Conservation (phyloP, 2,888 invertebrate species). For the Pandemis corylana region DNA sequence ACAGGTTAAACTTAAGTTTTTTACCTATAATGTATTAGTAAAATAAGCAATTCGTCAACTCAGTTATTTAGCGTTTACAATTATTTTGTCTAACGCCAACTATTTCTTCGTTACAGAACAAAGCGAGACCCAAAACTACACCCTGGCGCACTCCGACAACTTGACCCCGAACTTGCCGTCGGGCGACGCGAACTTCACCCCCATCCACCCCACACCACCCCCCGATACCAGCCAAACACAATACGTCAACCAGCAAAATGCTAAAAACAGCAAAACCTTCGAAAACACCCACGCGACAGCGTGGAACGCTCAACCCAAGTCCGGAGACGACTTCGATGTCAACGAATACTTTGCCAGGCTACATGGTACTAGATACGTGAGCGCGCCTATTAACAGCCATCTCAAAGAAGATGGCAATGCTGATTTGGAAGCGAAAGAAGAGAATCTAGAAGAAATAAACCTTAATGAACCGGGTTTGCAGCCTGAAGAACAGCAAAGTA, state of each 20-base stretch:
- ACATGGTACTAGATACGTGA: constrained; percentile 77
- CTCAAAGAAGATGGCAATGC: constrained; percentile 79
- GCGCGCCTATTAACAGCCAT: constrained; percentile 71
- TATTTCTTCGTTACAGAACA: constrained; percentile 69
- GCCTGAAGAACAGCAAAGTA: constrained; percentile 63
- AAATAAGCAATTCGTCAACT: no score
- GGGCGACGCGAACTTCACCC: constrained; percentile 31
- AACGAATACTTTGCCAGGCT: constrained; percentile 79
- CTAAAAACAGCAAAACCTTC: constrained; percentile 47
- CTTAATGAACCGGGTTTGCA: constrained; percentile 61
- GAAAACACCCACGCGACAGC: constrained; percentile 45
- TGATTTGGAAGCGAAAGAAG: constrained; percentile 75
- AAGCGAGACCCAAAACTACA: constrained; percentile 54
- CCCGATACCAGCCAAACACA: constrained; percentile 23
- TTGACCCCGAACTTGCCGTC: constrained; percentile 49
- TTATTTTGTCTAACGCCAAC: not conserved
- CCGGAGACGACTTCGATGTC: constrained; percentile 80
- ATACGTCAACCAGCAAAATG: constrained; percentile 42
- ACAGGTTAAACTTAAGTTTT: no score
- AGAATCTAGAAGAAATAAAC: constrained; percentile 75
- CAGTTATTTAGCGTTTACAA: no score
- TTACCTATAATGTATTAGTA: no score
- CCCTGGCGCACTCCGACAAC: constrained; percentile 62
- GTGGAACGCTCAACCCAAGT: constrained; percentile 62
- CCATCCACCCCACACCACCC: constrained; percentile 38